Conservation (phyloP, 2,113 vertebrate species). For the Crotalus viridis region DNA sequence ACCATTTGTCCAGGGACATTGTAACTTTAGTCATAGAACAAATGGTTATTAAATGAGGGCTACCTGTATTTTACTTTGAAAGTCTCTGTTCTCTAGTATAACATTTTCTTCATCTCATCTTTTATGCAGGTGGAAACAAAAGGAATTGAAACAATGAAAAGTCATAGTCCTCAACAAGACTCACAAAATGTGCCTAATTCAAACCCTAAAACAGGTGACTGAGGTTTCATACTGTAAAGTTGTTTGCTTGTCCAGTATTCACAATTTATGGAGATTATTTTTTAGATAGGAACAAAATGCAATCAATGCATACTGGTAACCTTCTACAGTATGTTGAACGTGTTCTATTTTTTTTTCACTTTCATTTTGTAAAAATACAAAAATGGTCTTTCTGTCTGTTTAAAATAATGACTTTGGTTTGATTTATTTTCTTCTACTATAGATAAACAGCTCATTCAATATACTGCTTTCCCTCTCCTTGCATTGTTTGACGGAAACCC, state of each 20-base stretch:
- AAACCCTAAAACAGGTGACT: conserved; percentile 68
- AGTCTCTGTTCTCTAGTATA: background rate
- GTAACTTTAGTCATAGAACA: background rate
- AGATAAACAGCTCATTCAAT: conserved; percentile 95
- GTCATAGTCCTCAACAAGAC: conserved; percentile 52
- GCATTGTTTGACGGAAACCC: conserved; percentile 87
- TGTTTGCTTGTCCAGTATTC: accelerated
- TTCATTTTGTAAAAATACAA: background rate
- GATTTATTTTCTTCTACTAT: background rate
- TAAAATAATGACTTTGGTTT: background rate
- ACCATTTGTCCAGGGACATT: background rate
- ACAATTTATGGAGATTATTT: background rate
- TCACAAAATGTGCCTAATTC: conserved; percentile 67
- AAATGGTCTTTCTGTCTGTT: background rate
- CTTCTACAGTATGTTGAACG: background rate
- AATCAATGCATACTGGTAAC: background rate
- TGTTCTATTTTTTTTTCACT: background rate
- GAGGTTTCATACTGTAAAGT: background rate
- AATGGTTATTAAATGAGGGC: background rate
- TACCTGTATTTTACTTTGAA: background rate
- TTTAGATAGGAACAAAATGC: background rate
- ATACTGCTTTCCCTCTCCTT: conserved; percentile 87
- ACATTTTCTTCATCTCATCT: background rate
- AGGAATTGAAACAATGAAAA: conserved; percentile 74
- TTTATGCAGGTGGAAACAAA: conserved; percentile 70